Conservation (phyloP, 2,888 invertebrate species). For the Campoletis raptor region DNA sequence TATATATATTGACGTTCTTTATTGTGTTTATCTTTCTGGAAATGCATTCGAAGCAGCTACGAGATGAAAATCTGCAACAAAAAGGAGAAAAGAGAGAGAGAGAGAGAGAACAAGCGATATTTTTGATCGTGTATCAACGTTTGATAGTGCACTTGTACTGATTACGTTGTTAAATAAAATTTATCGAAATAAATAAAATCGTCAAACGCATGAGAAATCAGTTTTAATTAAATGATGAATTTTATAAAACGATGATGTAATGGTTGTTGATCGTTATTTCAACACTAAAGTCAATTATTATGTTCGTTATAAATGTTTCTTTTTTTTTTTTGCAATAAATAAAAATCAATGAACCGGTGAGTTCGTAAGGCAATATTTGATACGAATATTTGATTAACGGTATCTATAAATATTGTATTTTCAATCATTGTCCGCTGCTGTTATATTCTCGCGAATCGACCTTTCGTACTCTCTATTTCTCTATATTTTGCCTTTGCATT, state of each 20-base stretch:
- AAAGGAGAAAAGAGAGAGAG: neutral
- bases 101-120: neutral
- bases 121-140: neutral
- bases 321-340: too few relatives aligned
- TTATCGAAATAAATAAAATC: neutral
- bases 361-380: neutral
- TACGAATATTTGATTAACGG: neutral
- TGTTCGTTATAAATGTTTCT: too few relatives aligned
- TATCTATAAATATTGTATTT: neutral
- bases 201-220: neutral
- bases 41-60: neutral
- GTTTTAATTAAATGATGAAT: too few relatives aligned
- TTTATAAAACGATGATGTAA: too few relatives aligned
- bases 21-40: slow-evolving; percentile 1
- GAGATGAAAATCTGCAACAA: neutral
- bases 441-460: neutral
- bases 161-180: neutral
- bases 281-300: too few relatives aligned
- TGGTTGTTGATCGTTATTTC: neutral
- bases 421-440: neutral
- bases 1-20: neutral
- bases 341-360: neutral
- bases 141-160: too few relatives aligned
- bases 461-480: neutral
- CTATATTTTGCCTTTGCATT: neutral